These are phyloP conservation scores for Chloroceryle aenea DNA, from an alignment of 2,113 vertebrate species.

Conservation along the genomic window DNA sequence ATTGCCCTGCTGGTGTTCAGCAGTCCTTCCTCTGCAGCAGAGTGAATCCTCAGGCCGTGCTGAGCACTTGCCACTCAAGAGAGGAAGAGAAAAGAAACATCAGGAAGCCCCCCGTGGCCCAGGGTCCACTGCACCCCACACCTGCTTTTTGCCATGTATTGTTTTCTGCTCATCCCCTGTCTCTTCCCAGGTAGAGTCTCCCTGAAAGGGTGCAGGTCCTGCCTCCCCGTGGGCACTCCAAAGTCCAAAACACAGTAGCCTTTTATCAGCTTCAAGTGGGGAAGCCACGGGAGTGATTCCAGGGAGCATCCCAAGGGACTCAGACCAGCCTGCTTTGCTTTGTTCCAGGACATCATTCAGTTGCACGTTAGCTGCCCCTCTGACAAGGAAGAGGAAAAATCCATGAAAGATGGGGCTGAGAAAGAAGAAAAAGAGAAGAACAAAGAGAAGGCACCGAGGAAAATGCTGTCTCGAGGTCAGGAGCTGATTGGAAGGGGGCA, in stretches of 20 bases:
- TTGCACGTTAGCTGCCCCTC: constrained; percentile 97
- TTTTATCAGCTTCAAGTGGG: not conserved
- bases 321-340: not conserved
- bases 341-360: constrained; percentile 91
- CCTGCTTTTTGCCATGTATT: not conserved
- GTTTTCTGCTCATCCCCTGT: not conserved
- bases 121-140: not conserved
- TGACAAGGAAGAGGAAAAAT: constrained; percentile 97
- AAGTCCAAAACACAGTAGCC: not conserved
- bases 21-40: not conserved
- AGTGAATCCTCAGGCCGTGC: not conserved
- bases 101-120: not conserved
- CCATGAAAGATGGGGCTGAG: constrained; percentile 91
- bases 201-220: not conserved
- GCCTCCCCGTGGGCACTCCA: not conserved
- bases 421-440: constrained; percentile 96
- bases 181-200: not conserved
- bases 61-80: not conserved
- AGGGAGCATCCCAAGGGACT: not conserved
- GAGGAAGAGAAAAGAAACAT: not conserved
- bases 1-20: not conserved
- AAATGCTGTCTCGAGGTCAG: constrained; percentile 96
- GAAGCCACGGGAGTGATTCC: not conserved
- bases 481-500: not conserved
- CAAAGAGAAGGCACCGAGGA: constrained; percentile 91